Base-by-base conservation (phyloP, 1,140 invertebrate genomes). In the Pseudomyrmex sp. region DNA sequence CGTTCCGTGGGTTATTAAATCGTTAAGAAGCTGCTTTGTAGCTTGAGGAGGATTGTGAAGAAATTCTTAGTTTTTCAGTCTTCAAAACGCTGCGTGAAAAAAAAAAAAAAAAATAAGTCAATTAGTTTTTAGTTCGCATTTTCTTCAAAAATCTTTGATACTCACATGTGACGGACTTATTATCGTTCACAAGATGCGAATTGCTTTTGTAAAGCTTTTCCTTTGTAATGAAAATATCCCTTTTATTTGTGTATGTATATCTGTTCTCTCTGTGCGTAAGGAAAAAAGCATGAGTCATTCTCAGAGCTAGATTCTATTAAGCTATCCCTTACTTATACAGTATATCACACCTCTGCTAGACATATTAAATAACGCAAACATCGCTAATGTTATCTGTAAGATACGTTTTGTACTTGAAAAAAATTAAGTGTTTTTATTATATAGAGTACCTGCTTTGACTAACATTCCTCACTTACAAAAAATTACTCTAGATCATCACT, bases 301-400 rank as follows among this genome's bases (percentile, higher is more conserved):
- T 68, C 62, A 15, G 18, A 20, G 10, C n/a, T 52, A 62, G 44
- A 75, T 66, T 66, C 12, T 65, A 52, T 52, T 65, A 66, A 54
- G 48, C 12, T 76, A 35, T 52, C 46, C 52, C 26, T 26, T 26
- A 26, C 1, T 26, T 26, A 26, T 76, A 4, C 20, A 23, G 20
- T 23, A 23, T 0, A 54, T 52, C 10, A 15, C 7, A 61, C 7
- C 46, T 62, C 44, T 26, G 26, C 35, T 68, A 26, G 0, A 26
- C 26, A 26, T 26, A 26, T 26, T 35, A 1, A 61, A 26, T 62
- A 44, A 23, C 8, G 56, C 18, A 59, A 61, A 5, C 26, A 18
- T 46, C 2, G 20, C 58, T 20, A 10, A 20, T 59, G 18, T 58
- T 58, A n/a, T 18, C 20, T 20, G 23, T 18, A 23, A 20, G 4